Evolutionary conservation across 92 coral and sea anemone species (phyloP).

Genomic region (Micromussa lordhowensis): DNA sequence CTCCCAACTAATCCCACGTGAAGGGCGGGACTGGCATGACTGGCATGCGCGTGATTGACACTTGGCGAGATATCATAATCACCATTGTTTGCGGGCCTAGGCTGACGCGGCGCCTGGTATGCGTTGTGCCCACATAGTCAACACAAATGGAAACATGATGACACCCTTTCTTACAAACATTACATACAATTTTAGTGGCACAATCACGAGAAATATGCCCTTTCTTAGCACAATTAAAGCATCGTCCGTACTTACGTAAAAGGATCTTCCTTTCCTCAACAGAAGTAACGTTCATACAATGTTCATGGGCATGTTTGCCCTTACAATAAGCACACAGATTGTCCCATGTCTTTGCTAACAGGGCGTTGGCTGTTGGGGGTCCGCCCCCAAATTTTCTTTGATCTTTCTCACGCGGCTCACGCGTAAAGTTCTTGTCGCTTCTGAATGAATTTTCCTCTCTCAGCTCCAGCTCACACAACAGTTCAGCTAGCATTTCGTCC

Average conservation of each 20-base stretch:
- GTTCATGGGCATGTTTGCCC: conserved; percentile 14
- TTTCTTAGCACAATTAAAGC: conserved; percentile 44
- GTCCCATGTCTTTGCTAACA: conserved; percentile 14
- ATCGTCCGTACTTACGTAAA: conserved; percentile 49
- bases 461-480: conserved; percentile 40
- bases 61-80: neutral
- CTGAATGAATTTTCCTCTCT: conserved; percentile 41
- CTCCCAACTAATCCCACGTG: conserved; percentile 40
- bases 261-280: conserved; percentile 19
- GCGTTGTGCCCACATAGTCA: neutral
- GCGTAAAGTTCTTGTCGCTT: neutral
- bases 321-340: conserved; percentile 16
- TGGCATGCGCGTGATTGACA: neutral
- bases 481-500: conserved; percentile 46
- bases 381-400: neutral
- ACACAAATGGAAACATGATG: conserved; percentile 37
- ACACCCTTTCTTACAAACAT: conserved; percentile 19
- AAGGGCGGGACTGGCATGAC: neutral
- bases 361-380: conserved; percentile 10
- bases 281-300: conserved; percentile 29
- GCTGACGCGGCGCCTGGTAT: neutral
- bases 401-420: neutral
- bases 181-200: conserved; percentile 15
- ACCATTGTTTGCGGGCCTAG: neutral
- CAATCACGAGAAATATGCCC: conserved; percentile 43